A percentile compares a stretch with the other conserved stretches of the same genome.
These are phyloP conservation scores for Pediacus dermestoides DNA, from an alignment of 2,888 invertebrate genomes.

Conservation along the genomic window DNA sequence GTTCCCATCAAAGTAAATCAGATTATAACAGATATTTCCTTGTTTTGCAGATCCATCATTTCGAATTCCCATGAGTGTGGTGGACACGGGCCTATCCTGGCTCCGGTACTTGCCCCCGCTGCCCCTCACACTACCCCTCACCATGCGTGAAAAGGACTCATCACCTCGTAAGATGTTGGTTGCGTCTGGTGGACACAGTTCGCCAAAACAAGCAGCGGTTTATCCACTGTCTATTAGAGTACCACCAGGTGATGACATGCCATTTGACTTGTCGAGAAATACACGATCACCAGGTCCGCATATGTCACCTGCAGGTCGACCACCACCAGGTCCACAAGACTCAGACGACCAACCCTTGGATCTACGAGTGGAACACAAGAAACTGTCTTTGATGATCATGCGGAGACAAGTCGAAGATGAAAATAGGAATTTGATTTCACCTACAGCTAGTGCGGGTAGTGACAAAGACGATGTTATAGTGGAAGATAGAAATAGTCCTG, in stretches of 20 bases:
- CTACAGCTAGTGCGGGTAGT: conserved; percentile 49
- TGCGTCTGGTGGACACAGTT: conserved; percentile 57
- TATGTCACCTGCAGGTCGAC: conserved; percentile 58
- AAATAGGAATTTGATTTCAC: conserved; percentile 78
- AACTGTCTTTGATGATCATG: conserved; percentile 51
- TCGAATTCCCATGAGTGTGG: conserved; percentile 65
- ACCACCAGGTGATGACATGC: conserved; percentile 56
- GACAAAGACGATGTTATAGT: conserved; percentile 43
- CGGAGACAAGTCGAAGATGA: conserved; percentile 73
- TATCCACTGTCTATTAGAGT: conserved; percentile 64
- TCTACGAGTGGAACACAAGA: conserved; percentile 81
- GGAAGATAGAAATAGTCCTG: conserved; percentile 40
- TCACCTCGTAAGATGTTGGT: conserved; percentile 83
- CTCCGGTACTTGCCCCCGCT: conserved; percentile 52
- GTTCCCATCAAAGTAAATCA: no score
- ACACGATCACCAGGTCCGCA: conserved; percentile 53
- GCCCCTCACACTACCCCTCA: conserved; percentile 55
- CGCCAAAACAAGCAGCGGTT: conserved; percentile 72
- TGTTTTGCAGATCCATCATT: conserved; percentile 31
- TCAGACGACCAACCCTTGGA: conserved; percentile 80
- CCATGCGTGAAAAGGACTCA: conserved; percentile 88
- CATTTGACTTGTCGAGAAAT: conserved; percentile 64
- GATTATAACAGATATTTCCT: no score
- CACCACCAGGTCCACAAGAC: conserved; percentile 52
- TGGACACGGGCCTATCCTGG: conserved; percentile 62